Conservation (phyloP, 1,140 invertebrate species). For the Brachionus rotundiformis region DNA sequence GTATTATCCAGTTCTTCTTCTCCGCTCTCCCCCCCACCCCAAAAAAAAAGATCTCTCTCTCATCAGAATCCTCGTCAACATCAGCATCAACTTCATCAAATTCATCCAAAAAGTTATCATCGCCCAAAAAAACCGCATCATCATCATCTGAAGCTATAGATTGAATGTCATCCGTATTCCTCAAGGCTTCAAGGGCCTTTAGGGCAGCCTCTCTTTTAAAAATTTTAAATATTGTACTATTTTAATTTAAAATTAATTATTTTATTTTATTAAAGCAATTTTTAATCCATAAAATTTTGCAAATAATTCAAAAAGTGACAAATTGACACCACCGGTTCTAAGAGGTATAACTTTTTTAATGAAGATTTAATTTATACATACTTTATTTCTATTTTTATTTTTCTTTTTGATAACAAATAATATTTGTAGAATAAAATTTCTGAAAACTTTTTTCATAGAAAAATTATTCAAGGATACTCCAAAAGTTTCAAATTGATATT, state of each 20-base stretch:
- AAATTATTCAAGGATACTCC: background rate
- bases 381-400: background rate
- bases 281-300: background rate
- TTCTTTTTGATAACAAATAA: background rate
- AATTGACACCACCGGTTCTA: background rate
- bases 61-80: no score
- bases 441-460: background rate
- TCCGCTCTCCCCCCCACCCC: background rate
- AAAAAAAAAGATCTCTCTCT: no score
- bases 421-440: background rate
- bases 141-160: no score
- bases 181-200: background rate
- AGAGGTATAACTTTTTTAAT: background rate
- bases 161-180: background rate
- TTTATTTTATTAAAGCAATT: background rate
- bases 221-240: background rate
- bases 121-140: no score
- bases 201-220: background rate
- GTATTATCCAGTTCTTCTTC: background rate
- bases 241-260: constrained; percentile 3
- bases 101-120: no score
- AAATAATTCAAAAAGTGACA: background rate
- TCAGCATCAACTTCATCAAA: no score
- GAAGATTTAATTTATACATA: background rate
- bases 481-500: constrained; percentile 1